Percentiles rank a stretch among this genome's conserved stretches.
These are phyloP conservation scores for Acanthurus tractus DNA, from an alignment of 2,797 vertebrate genomes.

Conservation along the genomic window DNA sequence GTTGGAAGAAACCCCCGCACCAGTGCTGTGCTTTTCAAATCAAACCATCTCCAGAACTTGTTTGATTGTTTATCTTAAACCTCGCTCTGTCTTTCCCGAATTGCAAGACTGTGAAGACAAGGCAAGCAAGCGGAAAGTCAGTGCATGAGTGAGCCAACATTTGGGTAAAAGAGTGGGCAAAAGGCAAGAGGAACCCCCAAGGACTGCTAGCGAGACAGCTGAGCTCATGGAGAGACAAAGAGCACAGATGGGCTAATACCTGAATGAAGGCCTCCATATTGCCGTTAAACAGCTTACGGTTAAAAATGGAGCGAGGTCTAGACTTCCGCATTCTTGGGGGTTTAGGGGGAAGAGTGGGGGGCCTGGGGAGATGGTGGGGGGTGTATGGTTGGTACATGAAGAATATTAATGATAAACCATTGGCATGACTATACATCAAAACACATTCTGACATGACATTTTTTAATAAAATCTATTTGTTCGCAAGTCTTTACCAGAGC, in stretches of 20 bases:
- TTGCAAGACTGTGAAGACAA: slow-evolving; percentile 53
- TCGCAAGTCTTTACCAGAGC: background rate
- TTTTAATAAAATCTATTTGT: background rate
- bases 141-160: slow-evolving; percentile 68
- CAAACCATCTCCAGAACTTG: slow-evolving; percentile 24
- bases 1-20: slow-evolving; percentile 35
- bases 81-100: slow-evolving; percentile 24
- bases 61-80: slow-evolving; percentile 30
- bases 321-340: slow-evolving; percentile 96
- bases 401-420: slow-evolving; percentile 53
- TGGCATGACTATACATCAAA: slow-evolving; percentile 35
- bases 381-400: slow-evolving; percentile 76
- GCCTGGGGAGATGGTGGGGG: slow-evolving; percentile 92
- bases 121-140: slow-evolving; percentile 75
- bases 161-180: slow-evolving; percentile 67
- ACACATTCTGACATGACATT: background rate
- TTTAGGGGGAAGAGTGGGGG: slow-evolving; percentile 96
- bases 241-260: slow-evolving; percentile 86
- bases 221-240: slow-evolving; percentile 84
- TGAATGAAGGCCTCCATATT: slow-evolving; percentile 98
- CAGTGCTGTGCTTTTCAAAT: slow-evolving; percentile 14
- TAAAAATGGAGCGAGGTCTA: slow-evolving; percentile 95
- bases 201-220: slow-evolving; percentile 83
- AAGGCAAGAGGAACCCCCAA: slow-evolving; percentile 71
- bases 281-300: slow-evolving; percentile 97